These are phyloP conservation scores for Pseudolycoriella hygida DNA, from an alignment of 2,888 invertebrate genomes.

Conservation along the genomic window DNA sequence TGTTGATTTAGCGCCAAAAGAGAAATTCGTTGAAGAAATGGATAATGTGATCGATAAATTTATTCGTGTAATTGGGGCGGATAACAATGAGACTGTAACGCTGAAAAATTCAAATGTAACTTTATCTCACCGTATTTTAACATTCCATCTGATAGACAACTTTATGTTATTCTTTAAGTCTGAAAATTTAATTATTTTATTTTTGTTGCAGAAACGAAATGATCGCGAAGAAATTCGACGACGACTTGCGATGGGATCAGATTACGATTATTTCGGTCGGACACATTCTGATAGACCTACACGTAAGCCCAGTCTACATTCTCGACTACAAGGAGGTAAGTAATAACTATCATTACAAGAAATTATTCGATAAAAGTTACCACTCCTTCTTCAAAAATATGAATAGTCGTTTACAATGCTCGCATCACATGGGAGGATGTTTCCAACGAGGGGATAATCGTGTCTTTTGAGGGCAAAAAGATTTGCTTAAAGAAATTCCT, in stretches of 20 bases:
- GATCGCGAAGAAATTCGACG: slow-evolving; percentile 84
- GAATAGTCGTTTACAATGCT: no score
- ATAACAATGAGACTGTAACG: slow-evolving; percentile 23
- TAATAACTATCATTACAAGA: no score
- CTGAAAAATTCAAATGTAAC: background rate
- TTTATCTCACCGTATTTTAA: no score
- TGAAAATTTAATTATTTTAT: background rate
- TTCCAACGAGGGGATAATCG: no score
- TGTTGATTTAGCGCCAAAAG: slow-evolving; percentile 7
- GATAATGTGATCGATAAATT: slow-evolving; percentile 38
- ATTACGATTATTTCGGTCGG: slow-evolving; percentile 48
- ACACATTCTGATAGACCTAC: slow-evolving; percentile 48
- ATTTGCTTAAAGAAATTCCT: no score
- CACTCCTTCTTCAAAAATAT: no score
- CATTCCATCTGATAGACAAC: no score
- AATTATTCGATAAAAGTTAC: no score
- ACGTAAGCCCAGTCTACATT: slow-evolving; percentile 73
- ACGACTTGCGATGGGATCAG: slow-evolving; percentile 70
- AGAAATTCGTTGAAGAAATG: slow-evolving; percentile 28
- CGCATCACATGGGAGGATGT: no score
- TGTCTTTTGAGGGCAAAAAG: no score
- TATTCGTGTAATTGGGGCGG: slow-evolving; percentile 33
- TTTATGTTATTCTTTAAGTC: background rate
- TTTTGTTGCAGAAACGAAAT: slow-evolving; percentile 56
- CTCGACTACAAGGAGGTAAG: slow-evolving; percentile 69